Conservation (phyloP, 2,888 invertebrate genomes). For the Luperina testacea region DNA sequence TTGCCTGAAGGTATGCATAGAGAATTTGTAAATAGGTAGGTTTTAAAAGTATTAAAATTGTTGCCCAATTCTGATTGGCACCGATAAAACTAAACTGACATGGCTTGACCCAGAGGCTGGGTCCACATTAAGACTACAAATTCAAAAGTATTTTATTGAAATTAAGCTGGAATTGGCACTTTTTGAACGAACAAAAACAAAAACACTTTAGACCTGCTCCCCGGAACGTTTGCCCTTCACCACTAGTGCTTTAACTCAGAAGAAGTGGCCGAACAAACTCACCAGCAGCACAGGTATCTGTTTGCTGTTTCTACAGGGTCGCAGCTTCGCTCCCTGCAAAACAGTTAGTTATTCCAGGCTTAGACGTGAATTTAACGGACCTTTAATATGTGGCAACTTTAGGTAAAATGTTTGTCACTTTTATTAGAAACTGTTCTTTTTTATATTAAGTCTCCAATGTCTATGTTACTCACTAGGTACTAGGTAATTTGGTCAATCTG, state of each 20-base stretch:
- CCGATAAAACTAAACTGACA: not conserved
- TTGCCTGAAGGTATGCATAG: constrained; percentile 27
- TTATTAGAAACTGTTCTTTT: not conserved
- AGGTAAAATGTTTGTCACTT: not conserved
- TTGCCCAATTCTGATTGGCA: not conserved
- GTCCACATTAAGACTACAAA: not conserved
- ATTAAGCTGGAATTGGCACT: not conserved
- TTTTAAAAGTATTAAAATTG: not conserved
- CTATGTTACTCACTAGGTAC: not conserved
- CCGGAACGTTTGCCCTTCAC: too few relatives aligned
- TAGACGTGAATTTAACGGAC: not conserved
- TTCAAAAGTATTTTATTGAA: not conserved
- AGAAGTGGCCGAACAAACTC: too few relatives aligned
- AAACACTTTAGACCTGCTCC: too few relatives aligned
- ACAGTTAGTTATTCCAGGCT: not conserved
- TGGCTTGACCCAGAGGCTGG: not conserved
- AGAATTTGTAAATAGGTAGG: constrained; percentile 7
- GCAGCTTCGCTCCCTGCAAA: not conserved
- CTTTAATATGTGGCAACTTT: not conserved
- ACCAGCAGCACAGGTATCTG: not conserved
- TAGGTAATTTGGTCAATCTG: not conserved
- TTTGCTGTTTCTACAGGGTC: not conserved
- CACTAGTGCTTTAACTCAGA: not conserved
- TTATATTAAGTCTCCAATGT: not conserved
- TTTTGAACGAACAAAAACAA: too few relatives aligned